Conservation (phyloP, 1,140 invertebrate genomes). For the Drosophila murphyi region DNA sequence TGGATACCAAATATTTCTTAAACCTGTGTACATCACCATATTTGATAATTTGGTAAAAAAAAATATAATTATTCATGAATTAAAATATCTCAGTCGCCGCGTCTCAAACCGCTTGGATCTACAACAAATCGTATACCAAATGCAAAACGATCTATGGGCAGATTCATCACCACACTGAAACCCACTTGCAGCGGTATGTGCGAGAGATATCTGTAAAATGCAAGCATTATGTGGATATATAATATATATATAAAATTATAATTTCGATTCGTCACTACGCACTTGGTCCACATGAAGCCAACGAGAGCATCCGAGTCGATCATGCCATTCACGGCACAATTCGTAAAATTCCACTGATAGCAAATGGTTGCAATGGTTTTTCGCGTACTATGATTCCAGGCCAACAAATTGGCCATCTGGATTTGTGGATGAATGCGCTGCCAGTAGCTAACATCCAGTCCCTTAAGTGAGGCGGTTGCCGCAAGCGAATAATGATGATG, state of each 20-base stretch:
- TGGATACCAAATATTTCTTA: conserved; percentile 20
- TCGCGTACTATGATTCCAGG: conserved; percentile 72
- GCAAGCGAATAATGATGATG: conserved; percentile 67
- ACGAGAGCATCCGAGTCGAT: conserved; percentile 78
- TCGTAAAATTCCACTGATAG: conserved; percentile 80
- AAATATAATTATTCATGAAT: conserved; percentile 37
- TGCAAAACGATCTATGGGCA: conserved; percentile 73
- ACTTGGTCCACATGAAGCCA: conserved; percentile 80
- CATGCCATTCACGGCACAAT: conserved; percentile 70
- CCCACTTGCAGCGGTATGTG: conserved; percentile 69
- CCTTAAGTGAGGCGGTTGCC: conserved; percentile 64
- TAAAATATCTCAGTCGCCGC: conserved; percentile 47
- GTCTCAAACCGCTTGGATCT: conserved; percentile 70
- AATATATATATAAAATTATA: neutral
- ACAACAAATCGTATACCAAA: conserved; percentile 76
- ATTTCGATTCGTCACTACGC: neutral
- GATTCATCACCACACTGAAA: conserved; percentile 72
- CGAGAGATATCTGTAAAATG: conserved; percentile 49
- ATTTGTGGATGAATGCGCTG: conserved; percentile 77
- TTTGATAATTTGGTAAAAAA: conserved; percentile 59
- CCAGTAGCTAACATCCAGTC: conserved; percentile 81
- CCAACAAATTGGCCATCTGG: conserved; percentile 77
- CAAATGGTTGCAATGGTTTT: conserved; percentile 74
- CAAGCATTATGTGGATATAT: neutral
- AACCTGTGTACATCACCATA: conserved; percentile 8